Evolutionary conservation across 2,113 vertebrate species (phyloP), one percentile per base, ranked within the genome.

Genomic region (Thunnus thynnus): DNA sequence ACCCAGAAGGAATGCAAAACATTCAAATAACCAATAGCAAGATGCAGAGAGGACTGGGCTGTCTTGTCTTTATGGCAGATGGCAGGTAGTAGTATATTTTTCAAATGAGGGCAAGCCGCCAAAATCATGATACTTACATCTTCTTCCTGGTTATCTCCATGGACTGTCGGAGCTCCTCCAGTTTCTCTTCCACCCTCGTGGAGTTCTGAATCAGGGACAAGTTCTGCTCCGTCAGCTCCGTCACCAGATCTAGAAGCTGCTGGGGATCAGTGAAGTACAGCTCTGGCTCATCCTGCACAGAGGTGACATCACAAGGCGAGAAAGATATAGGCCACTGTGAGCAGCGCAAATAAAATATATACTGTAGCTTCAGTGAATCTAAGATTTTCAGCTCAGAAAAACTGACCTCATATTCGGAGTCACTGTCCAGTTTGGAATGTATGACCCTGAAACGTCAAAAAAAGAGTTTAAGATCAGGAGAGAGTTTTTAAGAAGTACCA

Each of bases 231-330:
- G 96, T 96, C 88, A 98, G 93, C 82, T 96, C 90, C 3, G 16
- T 91, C 83, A 99, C 95, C 90, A 96, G 8, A 25, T 95, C 88
- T 84, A 99, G 86, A 5, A 99, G 91, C 90, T 99, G 96, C 55
- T 97, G 92, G 0, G 97, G 96, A n/a, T 98, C 95, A 0, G 96
- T 97, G 85, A 99, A 99, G 91, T 96, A 98, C 14, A 99, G 62
- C 78, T 95, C 90, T 0, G 95, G 93, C 4, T 96, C 94, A 82
- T 97, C 90, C 95, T 96, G 64, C 48, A 82, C 58, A 69, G 61
- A 25, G 5, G 41, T 7, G 18, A 75, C 3, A 54, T 11, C 36
- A 14, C 1, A 51, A 51, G 3, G 13, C 12, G 17, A 4, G 3
- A 11, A 13, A 79, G n/a, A 48, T 0, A 16, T 2, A 1, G 1